Base-by-base conservation (phyloP, 2,113 vertebrate genomes). In the Lepisosteus oculatus region DNA sequence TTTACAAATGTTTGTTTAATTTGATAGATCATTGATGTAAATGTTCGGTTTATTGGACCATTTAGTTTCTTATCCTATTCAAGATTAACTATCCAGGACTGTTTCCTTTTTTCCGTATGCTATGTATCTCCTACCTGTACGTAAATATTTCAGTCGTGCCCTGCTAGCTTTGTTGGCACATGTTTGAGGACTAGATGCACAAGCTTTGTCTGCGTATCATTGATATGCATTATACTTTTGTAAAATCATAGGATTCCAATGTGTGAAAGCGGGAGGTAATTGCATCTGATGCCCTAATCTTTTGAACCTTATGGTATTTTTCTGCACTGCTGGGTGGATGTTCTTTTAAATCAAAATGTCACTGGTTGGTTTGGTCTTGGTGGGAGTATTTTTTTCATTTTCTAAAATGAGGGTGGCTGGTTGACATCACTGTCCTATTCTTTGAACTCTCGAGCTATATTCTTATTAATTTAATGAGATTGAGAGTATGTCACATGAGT, bases 291-390 rank as follows among this genome's bases (percentile, higher is more conserved):
- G 54, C 29, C 41, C 17, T 45, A 44, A 6, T 59, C 14, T 29
- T 55, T 54, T 69, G 44, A 54, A 57, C 14, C 54, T 55, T 43
- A 9, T 11, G 43, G 66, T 43, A 59, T 54, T 59, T 29, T 69
- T 13, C 4, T 42, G 77, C 79, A 75, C 14, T 3, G 15, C 74
- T 73, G 73, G 80, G 70, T 9, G 77, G 77, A 64, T 6, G 47
- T 9, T 51, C 47, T 51, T 51, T 9, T 51, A 2, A 51, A 51
- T 51, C 5, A 3, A 45, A 66, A 66, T 2, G 64, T 14, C 13
- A 47, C 64, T 65, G 43, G 13, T 66, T 51, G 47, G 15, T 6
- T 71, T 44, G 56, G 65, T 8, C 9, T 12, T 67, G 17, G 29
- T 12, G 73, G 13, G 67, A 4, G 29, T n/a, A 17, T 41, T 13